Conservation (phyloP, 2,888 invertebrate genomes). For the Spilarctia lutea region DNA sequence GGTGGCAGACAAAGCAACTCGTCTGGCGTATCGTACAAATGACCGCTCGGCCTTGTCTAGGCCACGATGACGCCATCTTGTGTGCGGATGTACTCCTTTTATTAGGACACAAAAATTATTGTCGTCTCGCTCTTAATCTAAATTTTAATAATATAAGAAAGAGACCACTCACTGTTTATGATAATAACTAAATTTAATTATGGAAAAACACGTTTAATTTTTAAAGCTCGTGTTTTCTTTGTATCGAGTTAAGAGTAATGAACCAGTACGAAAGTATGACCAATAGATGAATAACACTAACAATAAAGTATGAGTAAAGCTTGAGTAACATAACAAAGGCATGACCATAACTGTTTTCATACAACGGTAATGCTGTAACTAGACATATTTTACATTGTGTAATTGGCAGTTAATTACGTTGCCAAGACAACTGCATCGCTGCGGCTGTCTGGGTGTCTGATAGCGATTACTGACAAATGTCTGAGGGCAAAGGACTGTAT, state of each 20-base stretch:
- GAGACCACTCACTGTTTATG: constrained; percentile 57
- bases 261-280: neutral
- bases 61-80: constrained; percentile 85
- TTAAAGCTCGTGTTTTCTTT: constrained; percentile 43
- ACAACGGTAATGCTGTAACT: constrained; percentile 45
- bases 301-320: constrained; percentile 4
- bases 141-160: constrained; percentile 48
- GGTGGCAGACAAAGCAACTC: constrained; percentile 72
- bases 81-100: constrained; percentile 79
- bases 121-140: constrained; percentile 66
- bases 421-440: constrained; percentile 65
- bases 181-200: constrained; percentile 60
- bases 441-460: constrained; percentile 60
- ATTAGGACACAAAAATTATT: constrained; percentile 74
- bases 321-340: constrained; percentile 29
- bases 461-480: constrained; percentile 69
- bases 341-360: constrained; percentile 44
- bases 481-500: constrained; percentile 75
- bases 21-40: constrained; percentile 82
- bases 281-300: constrained; percentile 26
- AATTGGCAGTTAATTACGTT: constrained; percentile 72
- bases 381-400: constrained; percentile 60
- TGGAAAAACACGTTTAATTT: constrained; percentile 59
- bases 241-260: constrained; percentile 23
- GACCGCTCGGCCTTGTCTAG: constrained; percentile 86